Conservation (phyloP, 2,797 vertebrate genomes). For the Natrix natrix region DNA sequence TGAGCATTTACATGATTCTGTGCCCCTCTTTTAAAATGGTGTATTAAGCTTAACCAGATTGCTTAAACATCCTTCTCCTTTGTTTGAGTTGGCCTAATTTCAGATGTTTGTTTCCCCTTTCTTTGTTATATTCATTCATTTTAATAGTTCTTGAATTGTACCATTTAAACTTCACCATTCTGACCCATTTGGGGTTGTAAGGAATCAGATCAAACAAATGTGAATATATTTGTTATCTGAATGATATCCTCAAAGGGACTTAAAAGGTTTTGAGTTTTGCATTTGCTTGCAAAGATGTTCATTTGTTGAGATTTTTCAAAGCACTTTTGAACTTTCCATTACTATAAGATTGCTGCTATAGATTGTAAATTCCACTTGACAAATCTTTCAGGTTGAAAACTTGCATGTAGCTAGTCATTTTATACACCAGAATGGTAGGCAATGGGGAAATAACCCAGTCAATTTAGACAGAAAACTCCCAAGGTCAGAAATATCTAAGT, state of each 20-base stretch:
- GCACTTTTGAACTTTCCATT: background rate
- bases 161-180: background rate
- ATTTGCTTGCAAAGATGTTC: background rate
- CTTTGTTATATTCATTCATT: background rate
- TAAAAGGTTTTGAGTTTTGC: background rate
- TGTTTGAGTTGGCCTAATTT: background rate
- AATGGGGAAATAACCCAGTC: background rate
- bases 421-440: background rate
- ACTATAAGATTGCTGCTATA: background rate
- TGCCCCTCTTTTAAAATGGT: background rate
- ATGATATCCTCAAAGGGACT: background rate
- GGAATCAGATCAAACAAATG: background rate
- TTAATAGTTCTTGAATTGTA: background rate
- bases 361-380: background rate
- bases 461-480: background rate
- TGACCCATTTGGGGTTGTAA: background rate
- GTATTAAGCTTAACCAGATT: background rate
- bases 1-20: background rate
- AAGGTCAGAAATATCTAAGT: background rate
- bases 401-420: background rate
- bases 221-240: background rate
- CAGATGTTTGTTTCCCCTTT: background rate
- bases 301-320: background rate
- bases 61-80: background rate
- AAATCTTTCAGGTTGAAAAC: background rate